phyloP scores from a whole-genome alignment of 2,113 vertebrate genomes.

The Nothobranchius kuhntae region DNA sequence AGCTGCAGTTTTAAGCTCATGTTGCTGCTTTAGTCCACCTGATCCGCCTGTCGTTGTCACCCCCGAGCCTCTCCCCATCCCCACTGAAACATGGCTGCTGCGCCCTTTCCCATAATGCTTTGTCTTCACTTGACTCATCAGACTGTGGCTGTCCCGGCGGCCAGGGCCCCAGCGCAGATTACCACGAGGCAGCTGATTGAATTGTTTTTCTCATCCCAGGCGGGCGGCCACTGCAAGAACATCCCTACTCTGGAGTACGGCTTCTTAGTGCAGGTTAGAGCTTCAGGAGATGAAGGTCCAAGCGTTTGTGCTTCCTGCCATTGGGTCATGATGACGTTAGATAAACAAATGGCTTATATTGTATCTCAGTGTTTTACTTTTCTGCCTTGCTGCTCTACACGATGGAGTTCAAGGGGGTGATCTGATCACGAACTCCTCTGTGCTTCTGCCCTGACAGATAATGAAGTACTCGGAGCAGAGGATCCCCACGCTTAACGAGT shows the following conservation, averaged over 20 bases:
- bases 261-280: constrained; percentile 93
- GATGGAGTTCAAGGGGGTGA: constrained; percentile 8
- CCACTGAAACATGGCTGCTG: constrained; percentile 58
- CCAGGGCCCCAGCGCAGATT: constrained; percentile 86
- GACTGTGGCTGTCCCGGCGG: constrained; percentile 84
- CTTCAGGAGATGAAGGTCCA: constrained; percentile 7
- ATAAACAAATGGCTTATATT: not conserved
- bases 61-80: constrained; percentile 48
- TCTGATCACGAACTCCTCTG: constrained; percentile 38
- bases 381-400: constrained; percentile 6
- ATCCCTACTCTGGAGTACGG: constrained; percentile 97
- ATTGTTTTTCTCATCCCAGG: constrained; percentile 86
- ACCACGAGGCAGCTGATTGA: constrained; percentile 88
- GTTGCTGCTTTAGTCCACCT: constrained; percentile 30
- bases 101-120: constrained; percentile 82
- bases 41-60: constrained; percentile 41
- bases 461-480: constrained; percentile 99
- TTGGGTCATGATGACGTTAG: not conserved
- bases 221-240: constrained; percentile 98
- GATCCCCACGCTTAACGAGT: constrained; percentile 96
- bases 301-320: not conserved
- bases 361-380: constrained; percentile 1
- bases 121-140: constrained; percentile 86
- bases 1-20: not conserved
- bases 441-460: constrained; percentile 81